Conservation (phyloP, 1,140 invertebrate genomes). For the Drosophila setifemur region DNA sequence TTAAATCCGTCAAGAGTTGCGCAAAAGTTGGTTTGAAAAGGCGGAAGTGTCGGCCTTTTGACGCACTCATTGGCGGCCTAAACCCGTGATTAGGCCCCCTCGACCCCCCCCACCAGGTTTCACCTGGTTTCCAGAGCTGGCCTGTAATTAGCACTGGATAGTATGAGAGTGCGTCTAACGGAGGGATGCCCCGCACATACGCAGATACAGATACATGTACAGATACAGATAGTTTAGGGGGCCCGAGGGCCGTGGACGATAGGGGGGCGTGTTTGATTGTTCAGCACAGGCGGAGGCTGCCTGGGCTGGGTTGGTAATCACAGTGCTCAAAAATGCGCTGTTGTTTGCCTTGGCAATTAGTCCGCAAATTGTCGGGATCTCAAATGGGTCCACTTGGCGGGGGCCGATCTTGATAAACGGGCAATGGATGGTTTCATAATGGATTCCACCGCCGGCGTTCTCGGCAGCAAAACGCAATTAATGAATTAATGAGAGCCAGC, state of each 20-base stretch:
- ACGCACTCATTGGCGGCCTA: constrained; percentile 46
- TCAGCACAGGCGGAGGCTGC: constrained; percentile 66
- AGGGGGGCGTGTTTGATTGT: constrained; percentile 68
- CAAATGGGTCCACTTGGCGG: constrained; percentile 28
- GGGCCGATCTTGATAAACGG: constrained; percentile 45
- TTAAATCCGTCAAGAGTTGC: constrained; percentile 25
- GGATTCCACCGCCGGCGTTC: not conserved
- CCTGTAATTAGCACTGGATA: constrained; percentile 46
- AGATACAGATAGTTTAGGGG: not conserved
- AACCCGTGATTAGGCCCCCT: constrained; percentile 67
- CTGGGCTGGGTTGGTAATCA: no score
- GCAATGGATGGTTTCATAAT: constrained; percentile 37
- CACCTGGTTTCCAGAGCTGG: no score
- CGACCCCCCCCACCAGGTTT: no score
- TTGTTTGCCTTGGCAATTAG: constrained; percentile 58
- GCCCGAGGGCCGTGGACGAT: constrained; percentile 58
- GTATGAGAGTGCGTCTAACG: constrained; percentile 30
- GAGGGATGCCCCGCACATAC: not conserved
- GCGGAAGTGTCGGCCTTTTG: constrained; percentile 34
- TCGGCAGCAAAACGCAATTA: not conserved
- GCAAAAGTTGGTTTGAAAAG: constrained; percentile 14
- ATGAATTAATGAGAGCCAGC: no score
- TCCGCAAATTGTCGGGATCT: constrained; percentile 11
- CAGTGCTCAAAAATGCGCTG: constrained; percentile 28
- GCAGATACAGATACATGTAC: not conserved